A percentile compares a stretch with the other conserved stretches of the same genome.
phyloP scores from a whole-genome alignment of 2,888 invertebrate genomes.

The Hololepta plana region DNA sequence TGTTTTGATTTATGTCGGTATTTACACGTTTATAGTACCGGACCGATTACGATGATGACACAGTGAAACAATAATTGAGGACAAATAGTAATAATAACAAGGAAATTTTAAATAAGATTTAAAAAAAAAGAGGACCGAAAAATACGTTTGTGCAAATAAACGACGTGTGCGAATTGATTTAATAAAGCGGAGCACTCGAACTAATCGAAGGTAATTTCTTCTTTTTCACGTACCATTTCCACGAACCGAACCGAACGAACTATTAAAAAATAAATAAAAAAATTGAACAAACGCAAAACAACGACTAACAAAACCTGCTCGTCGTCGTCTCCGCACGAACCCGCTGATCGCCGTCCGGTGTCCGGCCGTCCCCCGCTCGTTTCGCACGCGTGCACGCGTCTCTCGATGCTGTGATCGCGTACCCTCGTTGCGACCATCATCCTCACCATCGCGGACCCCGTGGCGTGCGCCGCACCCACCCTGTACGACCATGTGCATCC shows the following conservation, averaged over 20 bases:
- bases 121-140: no score
- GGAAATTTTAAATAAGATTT: no score
- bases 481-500: constrained; percentile 67
- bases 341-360: constrained; percentile 14
- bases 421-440: constrained; percentile 35
- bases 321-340: no score
- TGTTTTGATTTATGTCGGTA: constrained; percentile 16
- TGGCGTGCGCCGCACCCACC: constrained; percentile 59
- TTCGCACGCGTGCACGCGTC: constrained; percentile 12
- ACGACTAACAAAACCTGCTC: no score
- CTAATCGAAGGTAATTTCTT: constrained; percentile 1
- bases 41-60: constrained; percentile 11
- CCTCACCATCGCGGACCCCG: constrained; percentile 53
- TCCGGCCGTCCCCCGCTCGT: constrained; percentile 9
- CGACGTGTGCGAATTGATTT: no score
- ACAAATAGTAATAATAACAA: no score
- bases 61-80: no score
- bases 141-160: no score
- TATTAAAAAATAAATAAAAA: no score
- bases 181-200: no score
- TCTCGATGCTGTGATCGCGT: constrained; percentile 24
- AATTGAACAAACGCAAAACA: no score
- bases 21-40: constrained; percentile 16
- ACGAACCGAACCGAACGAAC: no score
- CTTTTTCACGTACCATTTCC: background rate